A percentile compares a stretch with the other conserved stretches of the same genome.
Conservation (phyloP, 2,888 invertebrate genomes). For the Pimpla rufipes region DNA sequence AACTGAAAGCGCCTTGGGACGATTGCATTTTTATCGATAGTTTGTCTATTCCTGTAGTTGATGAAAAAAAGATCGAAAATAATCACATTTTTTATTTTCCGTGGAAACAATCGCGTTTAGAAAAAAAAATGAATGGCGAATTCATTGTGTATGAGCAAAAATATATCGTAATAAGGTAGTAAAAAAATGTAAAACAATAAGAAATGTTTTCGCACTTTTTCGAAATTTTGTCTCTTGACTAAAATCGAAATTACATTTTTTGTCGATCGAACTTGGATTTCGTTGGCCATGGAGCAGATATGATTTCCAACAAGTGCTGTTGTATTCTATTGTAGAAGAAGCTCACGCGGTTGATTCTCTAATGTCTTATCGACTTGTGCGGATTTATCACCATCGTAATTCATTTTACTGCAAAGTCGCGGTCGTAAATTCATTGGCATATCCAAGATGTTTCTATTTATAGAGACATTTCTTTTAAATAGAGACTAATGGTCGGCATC, state of each 20-base stretch:
- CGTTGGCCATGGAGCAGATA: constrained; percentile 74
- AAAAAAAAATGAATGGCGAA: too few species aligned
- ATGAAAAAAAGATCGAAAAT: too few species aligned
- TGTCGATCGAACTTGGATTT: too few species aligned
- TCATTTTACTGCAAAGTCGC: not conserved
- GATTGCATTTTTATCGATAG: not conserved
- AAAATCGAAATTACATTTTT: too few species aligned
- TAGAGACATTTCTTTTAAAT: not conserved
- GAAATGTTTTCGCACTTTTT: too few species aligned
- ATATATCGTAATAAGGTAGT: too few species aligned
- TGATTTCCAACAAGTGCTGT: constrained; percentile 77
- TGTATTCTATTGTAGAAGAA: constrained; percentile 64
- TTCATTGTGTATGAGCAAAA: too few species aligned
- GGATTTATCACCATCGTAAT: too few species aligned
- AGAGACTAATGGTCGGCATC: constrained; percentile 4
- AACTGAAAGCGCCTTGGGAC: not conserved
- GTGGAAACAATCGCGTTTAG: too few species aligned
- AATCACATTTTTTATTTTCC: too few species aligned
- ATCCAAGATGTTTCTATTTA: not conserved
- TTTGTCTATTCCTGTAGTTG: not conserved
- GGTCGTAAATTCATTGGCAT: not conserved
- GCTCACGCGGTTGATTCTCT: not conserved
- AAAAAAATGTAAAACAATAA: too few species aligned
- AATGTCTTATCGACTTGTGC: not conserved
- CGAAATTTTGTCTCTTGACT: too few species aligned